Evolutionary conservation across 23 tunicate species (phyloP).

Genomic region (Aplidium turbinatum): DNA sequence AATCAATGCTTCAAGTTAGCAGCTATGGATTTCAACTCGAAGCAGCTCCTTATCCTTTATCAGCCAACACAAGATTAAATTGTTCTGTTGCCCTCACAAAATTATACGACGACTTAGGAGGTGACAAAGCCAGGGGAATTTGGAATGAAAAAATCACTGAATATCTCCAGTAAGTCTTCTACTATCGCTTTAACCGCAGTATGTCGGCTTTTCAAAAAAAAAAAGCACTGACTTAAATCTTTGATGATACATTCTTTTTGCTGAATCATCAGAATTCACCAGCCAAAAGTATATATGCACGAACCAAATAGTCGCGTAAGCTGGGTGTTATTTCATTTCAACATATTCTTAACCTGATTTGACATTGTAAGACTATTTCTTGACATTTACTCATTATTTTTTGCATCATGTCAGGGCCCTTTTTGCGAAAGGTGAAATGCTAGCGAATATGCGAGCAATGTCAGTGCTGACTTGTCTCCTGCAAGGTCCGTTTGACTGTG

Average conservation of each 20-base stretch:
- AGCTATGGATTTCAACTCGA: constrained; percentile 62
- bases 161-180: constrained; percentile 65
- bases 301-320: too few relatives aligned
- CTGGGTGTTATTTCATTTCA: too few relatives aligned
- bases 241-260: too few relatives aligned
- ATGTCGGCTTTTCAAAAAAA: too few relatives aligned
- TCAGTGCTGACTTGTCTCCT: constrained; percentile 84
- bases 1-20: constrained; percentile 60
- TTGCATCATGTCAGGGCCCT: constrained; percentile 61
- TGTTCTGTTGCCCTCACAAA: constrained; percentile 86
- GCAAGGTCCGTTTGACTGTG: constrained; percentile 94
- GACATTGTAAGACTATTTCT: too few relatives aligned
- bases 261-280: too few relatives aligned
- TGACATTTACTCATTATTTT: too few relatives aligned
- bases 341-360: too few relatives aligned
- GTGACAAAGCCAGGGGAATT: constrained; percentile 74
- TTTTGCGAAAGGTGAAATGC: constrained; percentile 65
- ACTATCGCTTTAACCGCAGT: too few relatives aligned
- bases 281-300: too few relatives aligned
- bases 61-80: constrained; percentile 85
- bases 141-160: constrained; percentile 80
- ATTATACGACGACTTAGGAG: constrained; percentile 91
- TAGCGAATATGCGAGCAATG: constrained; percentile 87
- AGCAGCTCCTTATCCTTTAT: constrained; percentile 61
- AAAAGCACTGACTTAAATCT: too few relatives aligned